These are phyloP conservation scores for Paramisgurnus dabryanus DNA, from an alignment of 2,113 vertebrate genomes.

Conservation along the genomic window DNA sequence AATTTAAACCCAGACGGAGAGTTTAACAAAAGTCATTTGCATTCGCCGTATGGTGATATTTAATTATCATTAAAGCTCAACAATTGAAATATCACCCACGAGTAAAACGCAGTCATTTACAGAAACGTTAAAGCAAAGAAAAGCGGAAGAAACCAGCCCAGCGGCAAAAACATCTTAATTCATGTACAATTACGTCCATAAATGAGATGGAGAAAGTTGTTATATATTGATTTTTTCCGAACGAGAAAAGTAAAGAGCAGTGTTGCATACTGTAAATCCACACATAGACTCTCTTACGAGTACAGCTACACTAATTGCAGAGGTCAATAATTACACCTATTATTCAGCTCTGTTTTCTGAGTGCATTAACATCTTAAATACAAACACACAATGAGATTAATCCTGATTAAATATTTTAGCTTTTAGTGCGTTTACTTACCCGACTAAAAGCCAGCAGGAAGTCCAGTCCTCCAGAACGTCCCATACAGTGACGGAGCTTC, in stretches of 20 bases:
- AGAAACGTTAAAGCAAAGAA: slow-evolving; percentile 18
- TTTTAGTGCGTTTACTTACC: slow-evolving; percentile 65
- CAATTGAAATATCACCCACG: slow-evolving; percentile 12
- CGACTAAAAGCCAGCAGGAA: slow-evolving; percentile 87
- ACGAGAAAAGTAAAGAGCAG: too few species aligned
- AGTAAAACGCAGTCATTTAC: background rate
- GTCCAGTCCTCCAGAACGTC: slow-evolving; percentile 80
- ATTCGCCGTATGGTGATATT: slow-evolving; percentile 3
- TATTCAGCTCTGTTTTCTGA: background rate
- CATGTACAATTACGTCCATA: too few species aligned
- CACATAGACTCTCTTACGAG: background rate
- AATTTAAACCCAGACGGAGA: slow-evolving; percentile 3
- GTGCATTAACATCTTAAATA: background rate
- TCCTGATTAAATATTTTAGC: background rate
- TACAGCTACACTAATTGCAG: background rate
- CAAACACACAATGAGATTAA: background rate
- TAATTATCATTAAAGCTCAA: background rate
- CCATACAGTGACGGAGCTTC: slow-evolving; percentile 83
- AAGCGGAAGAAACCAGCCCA: background rate
- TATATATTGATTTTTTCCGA: too few species aligned
- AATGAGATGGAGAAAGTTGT: too few species aligned
- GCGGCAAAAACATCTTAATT: too few species aligned
- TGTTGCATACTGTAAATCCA: background rate
- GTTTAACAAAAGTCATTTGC: slow-evolving; percentile 23
- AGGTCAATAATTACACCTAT: background rate